A percentile compares a stretch with the other conserved stretches of the same genome.
Evolutionary conservation across 1,140 invertebrate species (phyloP).

Genomic region (Papilio polyxenes): DNA sequence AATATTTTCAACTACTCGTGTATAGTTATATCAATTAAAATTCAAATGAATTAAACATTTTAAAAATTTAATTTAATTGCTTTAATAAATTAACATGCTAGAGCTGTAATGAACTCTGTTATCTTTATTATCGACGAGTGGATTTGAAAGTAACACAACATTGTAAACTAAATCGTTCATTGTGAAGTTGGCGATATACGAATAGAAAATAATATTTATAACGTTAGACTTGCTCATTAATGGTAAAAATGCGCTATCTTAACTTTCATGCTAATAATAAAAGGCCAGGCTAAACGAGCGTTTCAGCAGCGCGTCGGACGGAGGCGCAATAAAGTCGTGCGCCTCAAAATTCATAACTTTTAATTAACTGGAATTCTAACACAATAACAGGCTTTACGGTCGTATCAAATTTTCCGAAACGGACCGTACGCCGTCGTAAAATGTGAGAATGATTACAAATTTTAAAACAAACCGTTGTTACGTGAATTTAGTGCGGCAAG

Average conservation of each 20-base stretch:
- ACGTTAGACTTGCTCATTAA: conserved; percentile 58
- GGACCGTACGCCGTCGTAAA: conserved; percentile 75
- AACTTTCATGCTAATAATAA: conserved; percentile 50
- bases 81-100: conserved; percentile 26
- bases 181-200: conserved; percentile 5
- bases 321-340: conserved; percentile 54
- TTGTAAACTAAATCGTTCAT: conserved; percentile 42
- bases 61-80: conserved; percentile 9
- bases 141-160: conserved; percentile 38
- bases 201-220: background rate
- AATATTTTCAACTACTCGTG: background rate
- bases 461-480: conserved; percentile 77
- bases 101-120: conserved; percentile 20
- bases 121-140: conserved; percentile 30
- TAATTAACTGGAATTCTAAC: conserved; percentile 76
- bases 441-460: conserved; percentile 78
- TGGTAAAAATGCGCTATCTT: conserved; percentile 50
- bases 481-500: conserved; percentile 67
- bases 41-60: background rate
- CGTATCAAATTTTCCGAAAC: conserved; percentile 77
- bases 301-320: conserved; percentile 49
- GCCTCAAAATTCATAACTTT: conserved; percentile 78
- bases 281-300: conserved; percentile 46
- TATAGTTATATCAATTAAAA: conserved; percentile 21
- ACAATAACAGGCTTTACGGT: conserved; percentile 76